Percentiles rank a stretch among this genome's conserved stretches.
phyloP scores from a whole-genome alignment of 2,888 invertebrate genomes.

The Blastobasis adustella region DNA sequence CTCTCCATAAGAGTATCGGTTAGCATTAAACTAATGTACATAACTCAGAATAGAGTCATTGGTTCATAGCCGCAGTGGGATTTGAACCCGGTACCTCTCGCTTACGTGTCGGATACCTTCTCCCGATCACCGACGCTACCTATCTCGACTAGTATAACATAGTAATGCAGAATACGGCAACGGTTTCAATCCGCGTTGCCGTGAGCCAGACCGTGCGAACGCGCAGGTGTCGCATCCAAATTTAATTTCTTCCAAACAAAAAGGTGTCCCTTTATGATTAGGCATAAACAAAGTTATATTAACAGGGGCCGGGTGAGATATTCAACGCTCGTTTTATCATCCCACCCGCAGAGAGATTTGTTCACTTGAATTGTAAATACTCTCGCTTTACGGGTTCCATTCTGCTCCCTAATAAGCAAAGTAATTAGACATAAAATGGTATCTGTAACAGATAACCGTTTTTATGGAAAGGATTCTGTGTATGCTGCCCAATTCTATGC shows the following conservation, averaged over 20 bases:
- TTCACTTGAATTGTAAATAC: neutral
- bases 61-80: too few relatives aligned
- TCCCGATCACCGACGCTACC: neutral
- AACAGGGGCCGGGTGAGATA: conserved; percentile 15
- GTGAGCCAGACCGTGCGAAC: conserved; percentile 17
- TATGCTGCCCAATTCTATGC: too few relatives aligned
- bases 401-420: too few relatives aligned
- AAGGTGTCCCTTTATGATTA: conserved; percentile 27
- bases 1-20: too few relatives aligned
- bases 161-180: neutral
- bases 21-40: too few relatives aligned
- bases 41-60: too few relatives aligned
- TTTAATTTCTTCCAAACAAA: conserved; percentile 31
- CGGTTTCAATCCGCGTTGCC: neutral
- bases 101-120: too few relatives aligned
- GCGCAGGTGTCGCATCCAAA: conserved; percentile 29
- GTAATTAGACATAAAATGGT: too few relatives aligned
- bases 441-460: too few relatives aligned
- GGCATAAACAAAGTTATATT: conserved; percentile 23
- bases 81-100: too few relatives aligned
- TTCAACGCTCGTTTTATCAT: conserved; percentile 12
- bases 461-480: too few relatives aligned
- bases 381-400: too few relatives aligned
- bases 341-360: neutral
- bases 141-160: neutral